Evolutionary conservation across 2,888 invertebrate species (phyloP).

Genomic region (Cheilosia vernalis): DNA sequence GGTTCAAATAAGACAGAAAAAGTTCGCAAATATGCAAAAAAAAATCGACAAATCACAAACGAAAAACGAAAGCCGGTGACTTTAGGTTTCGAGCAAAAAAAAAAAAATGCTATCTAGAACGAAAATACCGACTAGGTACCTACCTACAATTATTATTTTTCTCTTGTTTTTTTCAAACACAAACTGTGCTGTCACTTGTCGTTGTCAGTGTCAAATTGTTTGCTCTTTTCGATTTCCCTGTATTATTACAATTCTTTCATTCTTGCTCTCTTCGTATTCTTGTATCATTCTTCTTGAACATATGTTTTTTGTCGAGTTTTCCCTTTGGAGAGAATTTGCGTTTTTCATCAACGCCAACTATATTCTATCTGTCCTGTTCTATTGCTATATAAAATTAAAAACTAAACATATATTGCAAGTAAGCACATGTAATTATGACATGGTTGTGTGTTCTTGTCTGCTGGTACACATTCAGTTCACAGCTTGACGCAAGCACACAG

Average conservation of each 20-base stretch:
- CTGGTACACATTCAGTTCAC: not conserved
- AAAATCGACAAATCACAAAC: too few relatives aligned
- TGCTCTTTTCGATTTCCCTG: slow-evolving; percentile 20
- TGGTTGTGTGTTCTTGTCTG: not conserved
- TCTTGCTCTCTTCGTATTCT: slow-evolving; percentile 15
- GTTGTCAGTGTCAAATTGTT: not conserved
- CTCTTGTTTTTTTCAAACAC: slow-evolving; percentile 39
- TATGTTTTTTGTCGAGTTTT: slow-evolving; percentile 31
- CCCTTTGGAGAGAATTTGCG: slow-evolving; percentile 20
- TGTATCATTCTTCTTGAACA: slow-evolving; percentile 2
- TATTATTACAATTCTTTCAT: slow-evolving; percentile 9
- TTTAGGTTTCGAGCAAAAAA: too few relatives aligned
- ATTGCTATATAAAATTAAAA: too few relatives aligned
- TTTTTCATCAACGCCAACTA: not conserved
- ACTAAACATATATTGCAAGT: slow-evolving; percentile 41
- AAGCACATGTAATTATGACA: slow-evolving; percentile 41
- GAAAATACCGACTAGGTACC: too few relatives aligned
- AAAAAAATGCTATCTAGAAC: too few relatives aligned
- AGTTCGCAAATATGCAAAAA: too few relatives aligned
- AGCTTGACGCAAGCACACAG: too few relatives aligned
- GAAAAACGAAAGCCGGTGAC: too few relatives aligned
- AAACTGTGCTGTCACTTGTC: slow-evolving; percentile 41
- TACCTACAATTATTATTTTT: slow-evolving; percentile 2
- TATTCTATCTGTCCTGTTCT: too few relatives aligned
- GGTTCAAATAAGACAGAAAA: too few relatives aligned